A percentile compares a stretch with the other conserved stretches of the same genome.
Evolutionary conservation across 2,113 vertebrate species (phyloP).

Genomic region (Turdus rufiventris): DNA sequence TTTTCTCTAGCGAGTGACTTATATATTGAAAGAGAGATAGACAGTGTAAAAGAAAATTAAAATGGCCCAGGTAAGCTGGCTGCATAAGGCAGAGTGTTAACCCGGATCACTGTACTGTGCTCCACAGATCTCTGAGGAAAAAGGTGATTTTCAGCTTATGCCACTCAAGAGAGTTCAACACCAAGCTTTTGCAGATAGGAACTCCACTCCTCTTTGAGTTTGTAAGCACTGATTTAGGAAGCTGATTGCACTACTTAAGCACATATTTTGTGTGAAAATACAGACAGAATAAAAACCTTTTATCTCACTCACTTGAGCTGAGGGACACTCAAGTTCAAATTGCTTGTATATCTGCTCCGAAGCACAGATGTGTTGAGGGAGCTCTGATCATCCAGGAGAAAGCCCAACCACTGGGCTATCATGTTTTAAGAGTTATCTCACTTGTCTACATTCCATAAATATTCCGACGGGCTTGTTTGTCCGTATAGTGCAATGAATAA

Average conservation of each 20-base stretch:
- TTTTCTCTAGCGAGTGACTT: background rate
- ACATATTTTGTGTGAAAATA: background rate
- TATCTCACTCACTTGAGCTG: background rate
- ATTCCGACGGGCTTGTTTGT: background rate
- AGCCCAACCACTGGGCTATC: background rate
- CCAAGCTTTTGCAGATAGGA: background rate
- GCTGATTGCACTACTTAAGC: background rate
- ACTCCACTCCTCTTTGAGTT: background rate
- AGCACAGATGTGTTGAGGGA: accelerated
- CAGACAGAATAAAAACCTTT: background rate
- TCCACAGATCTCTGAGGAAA: background rate
- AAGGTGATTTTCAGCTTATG: background rate
- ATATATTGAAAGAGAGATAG: background rate
- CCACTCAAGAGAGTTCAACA: accelerated
- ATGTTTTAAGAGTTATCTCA: background rate
- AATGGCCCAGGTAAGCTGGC: background rate
- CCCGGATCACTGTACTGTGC: background rate
- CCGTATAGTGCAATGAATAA: background rate
- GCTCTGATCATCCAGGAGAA: background rate
- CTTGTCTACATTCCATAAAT: background rate
- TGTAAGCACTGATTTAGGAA: background rate
- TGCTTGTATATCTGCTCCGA: background rate
- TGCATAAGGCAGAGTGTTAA: background rate
- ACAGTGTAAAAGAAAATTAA: background rate
- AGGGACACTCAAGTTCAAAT: background rate